These are phyloP conservation scores for Ianthella basta DNA, from an alignment of 37 sponge, comb jelly and placozoan genomes.

Conservation along the genomic window DNA sequence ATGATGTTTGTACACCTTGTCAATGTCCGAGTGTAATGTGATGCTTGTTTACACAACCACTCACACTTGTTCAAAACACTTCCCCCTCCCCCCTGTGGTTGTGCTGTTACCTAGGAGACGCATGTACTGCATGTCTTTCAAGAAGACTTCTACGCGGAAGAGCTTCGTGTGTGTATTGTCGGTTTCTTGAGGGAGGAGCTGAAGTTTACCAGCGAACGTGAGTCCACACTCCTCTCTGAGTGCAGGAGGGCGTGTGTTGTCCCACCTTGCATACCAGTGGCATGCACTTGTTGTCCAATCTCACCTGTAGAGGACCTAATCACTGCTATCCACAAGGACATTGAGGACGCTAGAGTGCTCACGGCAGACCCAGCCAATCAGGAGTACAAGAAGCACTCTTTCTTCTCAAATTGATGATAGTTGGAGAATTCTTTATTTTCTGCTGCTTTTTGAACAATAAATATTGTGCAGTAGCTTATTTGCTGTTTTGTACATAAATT, in stretches of 20 bases:
- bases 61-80: too few relatives aligned
- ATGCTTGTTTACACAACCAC: too few relatives aligned
- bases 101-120: slow-evolving; percentile 65
- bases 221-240: background rate
- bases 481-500: too few relatives aligned
- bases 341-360: slow-evolving; percentile 36
- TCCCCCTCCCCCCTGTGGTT: background rate
- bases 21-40: too few relatives aligned
- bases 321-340: slow-evolving; percentile 58
- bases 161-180: slow-evolving; percentile 77
- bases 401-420: background rate
- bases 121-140: slow-evolving; percentile 85
- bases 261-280: too few relatives aligned
- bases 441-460: too few relatives aligned
- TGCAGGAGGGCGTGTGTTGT: too few relatives aligned
- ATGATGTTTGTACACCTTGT: too few relatives aligned
- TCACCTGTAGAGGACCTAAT: slow-evolving; percentile 66
- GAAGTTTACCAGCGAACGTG: slow-evolving; percentile 79
- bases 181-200: slow-evolving; percentile 77
- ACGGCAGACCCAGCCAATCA: background rate
- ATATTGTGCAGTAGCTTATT: too few relatives aligned
- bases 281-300: too few relatives aligned
- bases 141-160: slow-evolving; percentile 90
- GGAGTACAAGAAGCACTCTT: background rate
- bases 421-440: too few relatives aligned